phyloP scores from a whole-genome alignment of 2,888 invertebrate genomes.

The Chironomus riparius region DNA sequence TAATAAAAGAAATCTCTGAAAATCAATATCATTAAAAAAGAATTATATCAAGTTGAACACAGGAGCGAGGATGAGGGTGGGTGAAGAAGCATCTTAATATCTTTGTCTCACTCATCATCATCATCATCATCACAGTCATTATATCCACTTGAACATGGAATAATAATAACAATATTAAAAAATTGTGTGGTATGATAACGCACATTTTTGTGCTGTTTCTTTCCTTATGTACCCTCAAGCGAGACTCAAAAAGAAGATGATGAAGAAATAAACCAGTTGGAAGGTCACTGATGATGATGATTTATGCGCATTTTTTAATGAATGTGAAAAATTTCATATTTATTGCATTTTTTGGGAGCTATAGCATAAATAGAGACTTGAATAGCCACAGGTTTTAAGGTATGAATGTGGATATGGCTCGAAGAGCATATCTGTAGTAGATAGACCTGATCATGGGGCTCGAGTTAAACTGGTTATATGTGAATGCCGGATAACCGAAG shows the following conservation, averaged over 20 bases:
- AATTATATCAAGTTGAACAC: constrained; percentile 12
- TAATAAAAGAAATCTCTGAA: constrained; percentile 19
- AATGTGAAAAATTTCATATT: no score
- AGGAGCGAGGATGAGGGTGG: neutral
- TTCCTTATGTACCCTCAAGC: neutral
- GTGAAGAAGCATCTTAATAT: neutral
- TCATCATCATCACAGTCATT: neutral
- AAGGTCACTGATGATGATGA: no score
- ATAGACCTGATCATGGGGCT: no score
- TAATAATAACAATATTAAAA: no score
- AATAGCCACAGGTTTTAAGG: no score
- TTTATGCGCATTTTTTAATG: no score
- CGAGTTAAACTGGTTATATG: no score
- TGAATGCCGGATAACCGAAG: no score
- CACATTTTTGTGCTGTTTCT: neutral
- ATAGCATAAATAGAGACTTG: no score
- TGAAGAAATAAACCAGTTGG: neutral
- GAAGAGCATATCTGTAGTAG: no score
- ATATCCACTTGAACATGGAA: neutral
- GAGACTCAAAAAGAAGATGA: neutral
- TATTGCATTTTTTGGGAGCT: no score
- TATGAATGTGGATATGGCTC: no score
- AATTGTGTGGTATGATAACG: neutral
- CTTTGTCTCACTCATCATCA: neutral
- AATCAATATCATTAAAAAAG: constrained; percentile 27